Conservation (phyloP, 2,113 vertebrate genomes). For the Casuarius casuarius region DNA sequence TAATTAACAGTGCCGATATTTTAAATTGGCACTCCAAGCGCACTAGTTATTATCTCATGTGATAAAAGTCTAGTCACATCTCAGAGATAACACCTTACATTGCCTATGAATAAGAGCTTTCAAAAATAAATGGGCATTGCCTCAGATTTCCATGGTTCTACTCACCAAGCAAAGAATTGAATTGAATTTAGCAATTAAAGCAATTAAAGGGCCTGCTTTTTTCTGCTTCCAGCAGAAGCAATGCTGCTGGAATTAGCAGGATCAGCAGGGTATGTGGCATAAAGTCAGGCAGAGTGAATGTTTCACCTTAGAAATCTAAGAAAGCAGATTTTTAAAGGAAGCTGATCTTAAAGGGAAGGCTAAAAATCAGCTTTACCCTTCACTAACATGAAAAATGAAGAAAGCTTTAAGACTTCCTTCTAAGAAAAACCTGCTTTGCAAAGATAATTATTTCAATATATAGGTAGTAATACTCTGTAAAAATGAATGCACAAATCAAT, state of each 20-base stretch:
- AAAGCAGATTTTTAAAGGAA: not conserved
- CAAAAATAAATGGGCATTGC: not conserved
- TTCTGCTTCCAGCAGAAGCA: not conserved
- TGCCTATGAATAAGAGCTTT: not conserved
- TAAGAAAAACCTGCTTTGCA: not conserved
- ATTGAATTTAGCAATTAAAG: too few species aligned
- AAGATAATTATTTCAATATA: conserved; percentile 16
- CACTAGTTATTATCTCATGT: not conserved
- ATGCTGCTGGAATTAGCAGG: not conserved
- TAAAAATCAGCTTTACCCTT: not conserved
- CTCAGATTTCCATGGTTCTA: not conserved
- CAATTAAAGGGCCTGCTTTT: too few species aligned
- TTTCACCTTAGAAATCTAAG: not conserved
- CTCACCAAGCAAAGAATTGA: not conserved
- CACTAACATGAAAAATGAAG: not conserved
- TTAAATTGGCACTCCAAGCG: not conserved
- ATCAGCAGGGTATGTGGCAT: not conserved
- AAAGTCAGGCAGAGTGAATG: not conserved
- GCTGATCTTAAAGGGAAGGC: not conserved
- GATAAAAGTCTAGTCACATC: not conserved
- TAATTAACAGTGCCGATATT: not conserved
- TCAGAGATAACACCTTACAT: not conserved
- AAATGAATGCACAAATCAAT: not conserved
- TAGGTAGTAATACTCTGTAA: not conserved
- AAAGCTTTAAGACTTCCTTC: not conserved